Evolutionary conservation across 2,888 invertebrate species (phyloP).

Genomic region (Toxonevra muliebris): DNA sequence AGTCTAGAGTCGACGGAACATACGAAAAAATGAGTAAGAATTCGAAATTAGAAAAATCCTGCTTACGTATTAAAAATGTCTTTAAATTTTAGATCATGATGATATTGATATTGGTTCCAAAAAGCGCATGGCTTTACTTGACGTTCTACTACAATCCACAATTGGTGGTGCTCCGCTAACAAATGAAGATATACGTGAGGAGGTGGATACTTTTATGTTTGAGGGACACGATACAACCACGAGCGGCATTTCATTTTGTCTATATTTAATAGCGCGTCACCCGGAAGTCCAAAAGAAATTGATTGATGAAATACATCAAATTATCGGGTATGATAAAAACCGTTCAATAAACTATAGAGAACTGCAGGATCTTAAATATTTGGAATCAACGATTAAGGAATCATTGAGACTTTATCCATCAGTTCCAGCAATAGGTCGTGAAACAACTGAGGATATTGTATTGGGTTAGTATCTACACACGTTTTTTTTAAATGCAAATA

Average conservation of each 20-base stretch:
- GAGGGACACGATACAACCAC: conserved; percentile 65
- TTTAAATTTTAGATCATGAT: no score
- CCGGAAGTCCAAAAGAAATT: conserved; percentile 50
- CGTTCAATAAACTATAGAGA: conserved; percentile 45
- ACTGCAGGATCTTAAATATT: conserved; percentile 54
- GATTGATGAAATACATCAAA: conserved; percentile 52
- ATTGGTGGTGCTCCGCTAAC: conserved; percentile 69
- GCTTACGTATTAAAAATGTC: no score
- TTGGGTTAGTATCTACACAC: conserved; percentile 66
- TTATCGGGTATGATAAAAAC: conserved; percentile 50
- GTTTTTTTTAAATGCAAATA: no score
- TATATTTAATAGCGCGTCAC: conserved; percentile 56
- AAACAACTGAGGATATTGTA: conserved; percentile 66
- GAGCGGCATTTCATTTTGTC: conserved; percentile 54
- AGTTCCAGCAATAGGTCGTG: conserved; percentile 71
- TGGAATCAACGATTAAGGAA: conserved; percentile 76
- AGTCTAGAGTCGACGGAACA: background rate
- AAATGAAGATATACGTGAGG: conserved; percentile 71
- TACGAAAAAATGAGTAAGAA: no score
- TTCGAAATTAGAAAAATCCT: no score
- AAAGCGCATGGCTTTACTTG: conserved; percentile 73
- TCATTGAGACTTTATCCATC: conserved; percentile 72
- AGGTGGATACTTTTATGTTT: conserved; percentile 75
- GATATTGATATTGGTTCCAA: conserved; percentile 67
- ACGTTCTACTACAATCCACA: conserved; percentile 71